Evolutionary conservation across 2,797 vertebrate genomes (phyloP).

Genomic region (Cyclura pinguis): DNA sequence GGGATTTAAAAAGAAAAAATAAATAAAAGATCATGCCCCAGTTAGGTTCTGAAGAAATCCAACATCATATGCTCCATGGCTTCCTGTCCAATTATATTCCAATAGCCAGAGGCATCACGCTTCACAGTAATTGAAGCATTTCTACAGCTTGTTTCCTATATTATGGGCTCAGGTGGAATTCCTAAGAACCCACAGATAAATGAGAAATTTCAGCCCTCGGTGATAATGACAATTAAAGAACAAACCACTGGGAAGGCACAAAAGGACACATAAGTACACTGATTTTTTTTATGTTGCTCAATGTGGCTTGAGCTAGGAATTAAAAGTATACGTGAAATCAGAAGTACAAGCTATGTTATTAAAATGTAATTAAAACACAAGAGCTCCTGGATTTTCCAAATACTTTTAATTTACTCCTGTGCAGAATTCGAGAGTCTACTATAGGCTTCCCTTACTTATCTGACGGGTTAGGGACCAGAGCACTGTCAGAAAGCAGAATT

Average conservation of each 20-base stretch:
- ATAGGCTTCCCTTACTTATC: background rate
- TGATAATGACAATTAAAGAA: constrained; percentile 8
- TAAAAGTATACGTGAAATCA: background rate
- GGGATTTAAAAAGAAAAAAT: background rate
- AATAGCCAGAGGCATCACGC: background rate
- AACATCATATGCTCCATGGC: background rate
- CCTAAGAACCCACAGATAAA: background rate
- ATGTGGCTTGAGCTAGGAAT: background rate
- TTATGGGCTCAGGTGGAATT: constrained; percentile 6
- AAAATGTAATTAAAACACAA: background rate
- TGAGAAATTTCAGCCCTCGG: background rate
- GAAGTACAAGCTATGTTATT: background rate
- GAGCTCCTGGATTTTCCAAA: background rate
- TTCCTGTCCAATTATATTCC: constrained; percentile 9
- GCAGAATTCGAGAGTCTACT: background rate
- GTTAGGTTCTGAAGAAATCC: background rate
- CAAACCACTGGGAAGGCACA: background rate
- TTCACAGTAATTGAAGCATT: background rate
- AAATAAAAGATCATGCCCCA: background rate
- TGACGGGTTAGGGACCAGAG: no score
- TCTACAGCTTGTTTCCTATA: background rate
- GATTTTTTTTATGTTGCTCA: background rate
- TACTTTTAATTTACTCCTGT: background rate
- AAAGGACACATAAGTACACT: background rate
- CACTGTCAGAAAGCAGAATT: no score